Conservation (phyloP, 2,888 invertebrate genomes). For the Trichogramma evanescens region DNA sequence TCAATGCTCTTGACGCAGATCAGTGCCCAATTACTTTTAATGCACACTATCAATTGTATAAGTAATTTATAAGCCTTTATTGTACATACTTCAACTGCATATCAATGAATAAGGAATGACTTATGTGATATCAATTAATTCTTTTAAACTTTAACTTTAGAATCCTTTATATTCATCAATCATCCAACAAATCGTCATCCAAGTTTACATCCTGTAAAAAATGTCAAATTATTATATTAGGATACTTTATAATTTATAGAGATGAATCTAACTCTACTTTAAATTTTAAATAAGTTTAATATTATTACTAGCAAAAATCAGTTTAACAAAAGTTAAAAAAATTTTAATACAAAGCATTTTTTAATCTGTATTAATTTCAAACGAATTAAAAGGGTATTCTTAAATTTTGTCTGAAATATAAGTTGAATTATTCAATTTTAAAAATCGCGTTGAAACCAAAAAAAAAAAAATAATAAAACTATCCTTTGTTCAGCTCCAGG, state of each 20-base stretch:
- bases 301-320: too few species aligned
- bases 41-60: too few species aligned
- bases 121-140: neutral
- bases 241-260: neutral
- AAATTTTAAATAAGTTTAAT: too few species aligned
- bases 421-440: neutral
- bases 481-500: too few species aligned
- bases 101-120: neutral
- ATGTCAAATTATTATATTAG: neutral
- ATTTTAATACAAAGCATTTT: neutral
- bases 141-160: neutral
- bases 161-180: conserved; percentile 32
- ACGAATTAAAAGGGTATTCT: neutral
- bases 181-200: conserved; percentile 66
- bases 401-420: neutral
- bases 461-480: neutral
- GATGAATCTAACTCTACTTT: too few species aligned
- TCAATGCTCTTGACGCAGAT: too few species aligned
- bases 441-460: neutral
- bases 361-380: neutral
- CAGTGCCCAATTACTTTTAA: too few species aligned
- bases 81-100: too few species aligned
- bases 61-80: too few species aligned
- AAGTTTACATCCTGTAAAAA: conserved; percentile 63
- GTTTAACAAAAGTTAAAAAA: too few species aligned